phyloP scores from a whole-genome alignment of 2,797 vertebrate species.

The Sebastes aleutianus region DNA sequence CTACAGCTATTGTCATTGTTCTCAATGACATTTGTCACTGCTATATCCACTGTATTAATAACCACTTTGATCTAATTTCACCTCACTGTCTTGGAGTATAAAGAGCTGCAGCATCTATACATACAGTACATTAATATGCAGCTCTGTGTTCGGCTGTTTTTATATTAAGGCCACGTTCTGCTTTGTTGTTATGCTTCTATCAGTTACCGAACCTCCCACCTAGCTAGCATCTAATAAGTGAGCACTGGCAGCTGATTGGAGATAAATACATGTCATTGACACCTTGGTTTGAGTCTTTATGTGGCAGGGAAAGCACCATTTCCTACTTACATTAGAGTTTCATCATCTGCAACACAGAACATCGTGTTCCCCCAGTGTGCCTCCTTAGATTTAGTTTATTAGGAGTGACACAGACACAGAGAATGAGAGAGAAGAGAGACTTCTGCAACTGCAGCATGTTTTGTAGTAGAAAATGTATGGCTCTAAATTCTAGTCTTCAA shows the following conservation, averaged over 20 bases:
- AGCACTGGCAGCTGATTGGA: neutral
- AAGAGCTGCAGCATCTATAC: neutral
- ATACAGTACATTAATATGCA: neutral
- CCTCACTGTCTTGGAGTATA: neutral
- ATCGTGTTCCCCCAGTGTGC: neutral
- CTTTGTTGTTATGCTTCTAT: neutral
- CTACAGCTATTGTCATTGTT: neutral
- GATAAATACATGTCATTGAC: neutral
- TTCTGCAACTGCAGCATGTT: neutral
- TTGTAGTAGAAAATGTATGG: neutral
- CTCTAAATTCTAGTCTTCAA: neutral
- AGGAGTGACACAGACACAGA: neutral
- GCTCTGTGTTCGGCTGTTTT: neutral
- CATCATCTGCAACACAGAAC: neutral
- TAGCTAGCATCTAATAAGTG: neutral
- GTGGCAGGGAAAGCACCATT: neutral
- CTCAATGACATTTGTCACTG: neutral
- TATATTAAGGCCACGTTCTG: neutral
- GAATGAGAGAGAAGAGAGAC: neutral
- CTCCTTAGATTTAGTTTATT: neutral
- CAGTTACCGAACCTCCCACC: neutral
- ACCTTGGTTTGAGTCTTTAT: neutral
- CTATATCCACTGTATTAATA: neutral
- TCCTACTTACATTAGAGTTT: neutral
- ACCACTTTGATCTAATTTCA: neutral